Evolutionary conservation across 1,140 invertebrate species (phyloP), one percentile per base, ranked within the genome.

Genomic region (Zelostemma sp.): DNA sequence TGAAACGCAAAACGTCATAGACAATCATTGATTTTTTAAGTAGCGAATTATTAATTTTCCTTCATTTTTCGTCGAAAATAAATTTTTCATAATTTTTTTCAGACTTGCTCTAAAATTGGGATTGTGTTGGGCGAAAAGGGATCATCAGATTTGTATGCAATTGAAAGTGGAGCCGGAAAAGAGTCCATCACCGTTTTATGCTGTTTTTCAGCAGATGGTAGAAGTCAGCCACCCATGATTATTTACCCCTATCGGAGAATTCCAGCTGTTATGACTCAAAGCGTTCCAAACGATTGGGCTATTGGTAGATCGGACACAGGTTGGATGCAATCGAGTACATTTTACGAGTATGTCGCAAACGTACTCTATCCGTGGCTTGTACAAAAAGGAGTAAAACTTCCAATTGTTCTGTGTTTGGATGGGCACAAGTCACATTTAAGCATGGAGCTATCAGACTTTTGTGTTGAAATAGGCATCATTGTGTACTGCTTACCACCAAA

Each of bases 311-410:
- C 68, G 38, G 72, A 77, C 11, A 77, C 28, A 38, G 77, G 80
- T 0, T 84, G 81, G 82, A 85, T 82, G 80, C 81, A 59, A 47
- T 54, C 63, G 17, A 67, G 71, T 58, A 17, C 70, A 5, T 84
- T 84, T 68, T 83, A 75, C 62, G 79, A 83, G 45, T 84, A 79
- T 54, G 60, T 82, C 15, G 69, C 54, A 15, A 78, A 83, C 56
- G 48, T 78, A 14, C 76, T 81, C 16, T 47, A 78, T 72, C 76
- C 74, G 12, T 72, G 69, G 45, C 40, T 83, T 38, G 5, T 31
- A 31, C 25, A 47, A 60, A 16, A 63, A 74, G 55, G 61, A 68
- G 58, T 77, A 6, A 40, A 69, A 31, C 28, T 53, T 38, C 69
- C 73, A 21, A 59, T 74, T 6, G 65, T 78, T 4, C 35, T 78